Percentiles rank a stretch among this genome's conserved stretches.
Evolutionary conservation across 2,797 vertebrate species (phyloP).

Genomic region (Moxostoma hubbsi): DNA sequence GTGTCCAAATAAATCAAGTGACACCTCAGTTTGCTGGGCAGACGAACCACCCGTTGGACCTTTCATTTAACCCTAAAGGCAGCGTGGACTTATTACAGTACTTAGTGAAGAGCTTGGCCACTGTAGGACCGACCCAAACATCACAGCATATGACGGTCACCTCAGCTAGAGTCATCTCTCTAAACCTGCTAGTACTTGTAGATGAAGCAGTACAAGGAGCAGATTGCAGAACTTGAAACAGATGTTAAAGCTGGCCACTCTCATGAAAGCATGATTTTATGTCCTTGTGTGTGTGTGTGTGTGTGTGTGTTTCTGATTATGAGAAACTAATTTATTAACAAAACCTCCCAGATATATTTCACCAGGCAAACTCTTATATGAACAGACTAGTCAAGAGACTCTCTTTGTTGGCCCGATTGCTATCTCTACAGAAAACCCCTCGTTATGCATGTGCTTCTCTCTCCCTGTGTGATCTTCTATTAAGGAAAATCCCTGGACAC

Average conservation of each 20-base stretch:
- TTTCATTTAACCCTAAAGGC: conserved; percentile 41
- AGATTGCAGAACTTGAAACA: conserved; percentile 72
- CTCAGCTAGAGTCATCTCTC: conserved; percentile 44
- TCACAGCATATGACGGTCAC: conserved; percentile 53
- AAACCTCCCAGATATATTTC: conserved; percentile 64
- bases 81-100: conserved; percentile 53
- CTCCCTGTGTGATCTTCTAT: conserved; percentile 33
- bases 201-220: conserved; percentile 68
- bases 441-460: conserved; percentile 31
- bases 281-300: conserved; percentile 55
- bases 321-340: conserved; percentile 65
- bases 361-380: conserved; percentile 32
- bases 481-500: conserved; percentile 15
- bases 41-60: conserved; percentile 44
- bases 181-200: conserved; percentile 57
- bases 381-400: conserved; percentile 43
- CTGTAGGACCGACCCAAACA: conserved; percentile 27
- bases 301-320: conserved; percentile 69
- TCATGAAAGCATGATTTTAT: conserved; percentile 67
- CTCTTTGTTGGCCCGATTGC: conserved; percentile 51
- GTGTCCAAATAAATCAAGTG: conserved; percentile 34
- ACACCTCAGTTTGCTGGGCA: conserved; percentile 37
- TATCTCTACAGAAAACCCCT: conserved; percentile 53
- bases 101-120: conserved; percentile 50
- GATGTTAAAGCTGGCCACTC: conserved; percentile 70